phyloP scores from a whole-genome alignment of 2,888 invertebrate species.

The Drosophila acutilabella region DNA sequence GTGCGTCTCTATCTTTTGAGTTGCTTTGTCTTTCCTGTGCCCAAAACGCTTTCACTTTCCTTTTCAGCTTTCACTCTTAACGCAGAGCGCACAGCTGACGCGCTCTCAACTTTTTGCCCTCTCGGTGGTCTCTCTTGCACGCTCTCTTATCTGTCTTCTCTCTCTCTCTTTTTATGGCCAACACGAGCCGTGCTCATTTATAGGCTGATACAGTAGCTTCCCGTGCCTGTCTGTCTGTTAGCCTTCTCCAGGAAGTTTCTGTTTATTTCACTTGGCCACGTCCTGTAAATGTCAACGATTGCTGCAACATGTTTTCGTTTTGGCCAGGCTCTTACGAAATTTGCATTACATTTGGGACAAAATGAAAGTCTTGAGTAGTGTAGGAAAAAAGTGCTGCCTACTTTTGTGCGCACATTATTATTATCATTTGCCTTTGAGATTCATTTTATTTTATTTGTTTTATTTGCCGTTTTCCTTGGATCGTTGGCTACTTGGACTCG shows the following conservation, averaged over 20 bases:
- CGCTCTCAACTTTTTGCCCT: constrained; percentile 17
- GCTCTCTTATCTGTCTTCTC: constrained; percentile 10
- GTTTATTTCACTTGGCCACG: constrained; percentile 31
- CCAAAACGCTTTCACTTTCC: constrained; percentile 30
- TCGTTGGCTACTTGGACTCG: neutral
- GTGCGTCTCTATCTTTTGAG: constrained; percentile 57
- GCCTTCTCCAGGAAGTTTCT: constrained; percentile 36
- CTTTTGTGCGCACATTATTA: constrained; percentile 43
- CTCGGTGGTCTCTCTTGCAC: neutral
- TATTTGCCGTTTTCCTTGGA: constrained; percentile 13
- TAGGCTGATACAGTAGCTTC: constrained; percentile 36
- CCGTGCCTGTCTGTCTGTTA: constrained; percentile 4
- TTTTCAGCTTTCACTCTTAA: constrained; percentile 20
- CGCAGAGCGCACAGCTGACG: constrained; percentile 38
- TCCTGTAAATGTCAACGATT: constrained; percentile 55
- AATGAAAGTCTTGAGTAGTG: neutral
- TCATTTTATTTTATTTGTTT: constrained; percentile 28
- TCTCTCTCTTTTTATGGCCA: constrained; percentile 61
- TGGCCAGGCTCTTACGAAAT: constrained; percentile 28
- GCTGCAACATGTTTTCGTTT: constrained; percentile 42
- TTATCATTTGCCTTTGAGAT: constrained; percentile 14
- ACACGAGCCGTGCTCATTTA: constrained; percentile 70
- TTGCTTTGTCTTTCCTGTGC: constrained; percentile 28
- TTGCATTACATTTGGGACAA: constrained; percentile 33
- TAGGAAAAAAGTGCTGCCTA: constrained; percentile 45